Conservation (phyloP, 2,888 invertebrate genomes). For the Aelia acuminata region DNA sequence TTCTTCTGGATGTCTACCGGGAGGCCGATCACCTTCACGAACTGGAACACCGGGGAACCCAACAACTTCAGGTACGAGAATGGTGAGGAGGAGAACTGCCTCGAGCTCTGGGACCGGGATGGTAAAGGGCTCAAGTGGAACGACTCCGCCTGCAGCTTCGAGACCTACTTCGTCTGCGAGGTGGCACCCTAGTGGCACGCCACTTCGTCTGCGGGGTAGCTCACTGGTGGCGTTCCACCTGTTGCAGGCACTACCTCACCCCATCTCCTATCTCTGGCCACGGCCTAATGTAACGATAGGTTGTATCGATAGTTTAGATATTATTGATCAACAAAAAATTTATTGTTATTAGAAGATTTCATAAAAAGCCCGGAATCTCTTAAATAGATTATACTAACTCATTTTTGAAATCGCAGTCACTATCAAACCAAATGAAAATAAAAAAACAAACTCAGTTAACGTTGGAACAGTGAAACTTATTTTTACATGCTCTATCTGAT, state of each 20-base stretch:
- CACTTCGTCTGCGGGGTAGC: constrained; percentile 80
- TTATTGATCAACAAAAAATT: neutral
- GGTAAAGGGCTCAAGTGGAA: constrained; percentile 95
- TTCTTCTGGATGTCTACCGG: constrained; percentile 96
- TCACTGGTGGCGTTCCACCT: constrained; percentile 68
- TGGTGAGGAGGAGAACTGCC: constrained; percentile 92
- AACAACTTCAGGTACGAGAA: constrained; percentile 95
- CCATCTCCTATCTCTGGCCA: neutral
- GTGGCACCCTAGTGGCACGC: constrained; percentile 69
- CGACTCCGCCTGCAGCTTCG: constrained; percentile 93
- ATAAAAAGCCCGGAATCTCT: no score
- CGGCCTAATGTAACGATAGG: no score
- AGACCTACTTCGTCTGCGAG: constrained; percentile 93
- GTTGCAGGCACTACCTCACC: neutral
- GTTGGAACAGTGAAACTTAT: no score
- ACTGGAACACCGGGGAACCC: constrained; percentile 94
- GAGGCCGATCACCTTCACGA: constrained; percentile 88
- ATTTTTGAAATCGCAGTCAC: no score
- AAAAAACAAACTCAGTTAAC: no score
- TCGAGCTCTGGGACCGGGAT: constrained; percentile 92
- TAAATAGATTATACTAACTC: no score
- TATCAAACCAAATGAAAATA: no score
- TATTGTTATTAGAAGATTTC: neutral
- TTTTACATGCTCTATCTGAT: no score
- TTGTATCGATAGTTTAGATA: neutral